These are phyloP conservation scores for Zosterops borbonicus DNA, from an alignment of 2,113 vertebrate species.

Conservation along the genomic window DNA sequence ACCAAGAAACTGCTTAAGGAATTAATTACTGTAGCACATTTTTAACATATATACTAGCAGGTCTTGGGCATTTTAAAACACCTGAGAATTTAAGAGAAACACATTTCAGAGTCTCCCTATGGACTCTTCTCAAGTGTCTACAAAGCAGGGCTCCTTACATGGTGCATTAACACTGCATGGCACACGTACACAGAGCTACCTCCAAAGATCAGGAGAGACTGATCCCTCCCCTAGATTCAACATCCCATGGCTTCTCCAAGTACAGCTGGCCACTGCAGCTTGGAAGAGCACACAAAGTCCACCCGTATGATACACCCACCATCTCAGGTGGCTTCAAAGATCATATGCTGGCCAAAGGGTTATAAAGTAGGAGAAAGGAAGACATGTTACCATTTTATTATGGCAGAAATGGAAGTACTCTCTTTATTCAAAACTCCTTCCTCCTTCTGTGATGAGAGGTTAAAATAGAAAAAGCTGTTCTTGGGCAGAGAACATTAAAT, in stretches of 20 bases:
- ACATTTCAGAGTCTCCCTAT: neutral
- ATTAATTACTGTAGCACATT: neutral
- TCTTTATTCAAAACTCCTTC: neutral
- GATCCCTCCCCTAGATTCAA: neutral
- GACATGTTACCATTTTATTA: neutral
- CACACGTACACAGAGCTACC: neutral
- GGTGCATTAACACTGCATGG: fast-evolving
- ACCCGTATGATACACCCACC: fast-evolving
- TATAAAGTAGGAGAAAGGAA: neutral
- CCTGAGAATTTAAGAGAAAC: neutral
- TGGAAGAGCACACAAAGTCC: neutral
- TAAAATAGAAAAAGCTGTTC: neutral
- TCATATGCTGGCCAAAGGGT: neutral
- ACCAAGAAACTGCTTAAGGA: neutral
- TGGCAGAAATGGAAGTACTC: neutral
- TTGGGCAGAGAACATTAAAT: neutral
- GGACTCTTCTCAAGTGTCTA: neutral
- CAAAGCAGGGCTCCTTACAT: fast-evolving
- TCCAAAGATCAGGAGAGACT: fast-evolving
- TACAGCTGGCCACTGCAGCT: neutral
- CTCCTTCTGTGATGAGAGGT: neutral
- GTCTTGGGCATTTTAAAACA: neutral
- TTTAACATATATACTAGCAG: neutral
- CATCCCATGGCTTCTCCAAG: neutral
- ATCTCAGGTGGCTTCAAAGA: neutral